phyloP scores from a whole-genome alignment of 2,113 vertebrate species.

The Grammomys surdaster region DNA sequence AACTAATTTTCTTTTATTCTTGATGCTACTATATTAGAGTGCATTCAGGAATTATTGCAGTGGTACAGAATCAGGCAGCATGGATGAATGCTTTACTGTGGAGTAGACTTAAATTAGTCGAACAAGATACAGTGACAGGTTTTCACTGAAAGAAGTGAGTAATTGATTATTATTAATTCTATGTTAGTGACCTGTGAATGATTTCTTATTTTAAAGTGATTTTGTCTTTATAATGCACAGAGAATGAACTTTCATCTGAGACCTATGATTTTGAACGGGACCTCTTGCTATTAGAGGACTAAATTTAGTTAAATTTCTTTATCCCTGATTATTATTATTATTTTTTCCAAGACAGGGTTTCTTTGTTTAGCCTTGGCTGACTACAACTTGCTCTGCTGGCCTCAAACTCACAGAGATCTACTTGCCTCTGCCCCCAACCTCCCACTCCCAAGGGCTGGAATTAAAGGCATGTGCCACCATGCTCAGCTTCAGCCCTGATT shows the following conservation, averaged over 20 bases:
- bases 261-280: not conserved
- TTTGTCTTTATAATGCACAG: not conserved
- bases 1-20: conserved; percentile 20
- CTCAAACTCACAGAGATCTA: not conserved
- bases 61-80: conserved; percentile 11
- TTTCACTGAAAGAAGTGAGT: conserved; percentile 40
- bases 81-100: not conserved
- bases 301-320: conserved; percentile 9
- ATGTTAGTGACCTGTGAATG: conserved; percentile 19
- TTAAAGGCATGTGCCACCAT: not conserved
- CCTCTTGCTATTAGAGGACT: conserved; percentile 8
- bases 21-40: not conserved
- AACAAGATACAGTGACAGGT: not conserved
- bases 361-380: not conserved
- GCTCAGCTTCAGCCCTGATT: not conserved
- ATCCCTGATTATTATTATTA: no score
- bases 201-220: conserved; percentile 34
- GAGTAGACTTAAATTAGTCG: conserved; percentile 34
- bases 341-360: not conserved
- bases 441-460: not conserved
- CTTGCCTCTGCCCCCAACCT: not conserved
- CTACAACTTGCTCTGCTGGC: not conserved
- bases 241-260: conserved; percentile 2
- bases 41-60: not conserved
- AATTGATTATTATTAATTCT: not conserved